Evolutionary conservation across 2,113 vertebrate genomes (phyloP).

Genomic region (Coptodon rendalli): DNA sequence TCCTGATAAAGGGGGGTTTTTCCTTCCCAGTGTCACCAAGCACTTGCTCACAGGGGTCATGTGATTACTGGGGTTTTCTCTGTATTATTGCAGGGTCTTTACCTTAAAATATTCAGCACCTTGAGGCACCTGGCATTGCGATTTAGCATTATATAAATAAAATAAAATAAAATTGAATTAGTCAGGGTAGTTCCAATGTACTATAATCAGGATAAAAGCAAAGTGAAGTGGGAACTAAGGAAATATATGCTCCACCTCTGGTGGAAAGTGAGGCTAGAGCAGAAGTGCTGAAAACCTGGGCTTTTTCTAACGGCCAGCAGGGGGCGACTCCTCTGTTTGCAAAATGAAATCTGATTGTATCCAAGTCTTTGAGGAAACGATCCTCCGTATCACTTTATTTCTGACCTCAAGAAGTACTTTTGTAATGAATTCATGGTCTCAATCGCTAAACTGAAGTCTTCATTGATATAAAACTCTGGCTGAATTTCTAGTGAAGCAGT

Average conservation of each 20-base stretch:
- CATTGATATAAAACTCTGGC: neutral
- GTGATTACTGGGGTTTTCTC: neutral
- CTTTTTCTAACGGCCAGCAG: neutral
- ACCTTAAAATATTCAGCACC: neutral
- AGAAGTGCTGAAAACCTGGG: neutral
- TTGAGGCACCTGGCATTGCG: neutral
- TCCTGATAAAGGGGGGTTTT: neutral
- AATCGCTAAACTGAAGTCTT: neutral
- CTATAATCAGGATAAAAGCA: neutral
- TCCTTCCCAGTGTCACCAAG: neutral
- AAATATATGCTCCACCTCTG: neutral
- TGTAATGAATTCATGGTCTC: neutral
- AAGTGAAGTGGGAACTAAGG: too few species aligned
- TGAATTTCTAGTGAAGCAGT: neutral
- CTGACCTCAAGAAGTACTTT: neutral
- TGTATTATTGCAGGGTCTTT: neutral
- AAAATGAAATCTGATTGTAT: neutral
- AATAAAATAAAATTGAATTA: neutral
- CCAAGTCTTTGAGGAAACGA: neutral
- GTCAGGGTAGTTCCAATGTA: fast-evolving
- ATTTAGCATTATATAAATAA: neutral
- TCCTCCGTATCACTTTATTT: neutral
- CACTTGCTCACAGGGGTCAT: neutral
- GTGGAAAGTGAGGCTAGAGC: neutral
- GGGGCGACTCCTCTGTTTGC: neutral